A percentile compares a stretch with the other conserved stretches of the same genome.
Conservation (phyloP, 1,140 invertebrate genomes). For the Drosophila simulans region DNA sequence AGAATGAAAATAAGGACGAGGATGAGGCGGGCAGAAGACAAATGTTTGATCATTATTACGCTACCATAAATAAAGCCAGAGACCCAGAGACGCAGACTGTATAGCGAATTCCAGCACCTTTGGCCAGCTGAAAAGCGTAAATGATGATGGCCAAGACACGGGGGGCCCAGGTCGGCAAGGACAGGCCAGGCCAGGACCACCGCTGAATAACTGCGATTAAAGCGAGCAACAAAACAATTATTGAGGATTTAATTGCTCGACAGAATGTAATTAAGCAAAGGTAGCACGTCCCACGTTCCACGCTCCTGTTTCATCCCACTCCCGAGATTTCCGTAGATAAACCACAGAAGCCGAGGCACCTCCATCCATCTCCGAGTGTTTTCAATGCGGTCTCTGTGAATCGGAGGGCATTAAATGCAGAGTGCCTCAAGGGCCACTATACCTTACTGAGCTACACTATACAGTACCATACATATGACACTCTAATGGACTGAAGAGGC, state of each 20-base stretch:
- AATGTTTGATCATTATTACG: conserved; percentile 81
- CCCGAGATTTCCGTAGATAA: conserved; percentile 49
- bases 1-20: not conserved
- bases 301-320: not conserved
- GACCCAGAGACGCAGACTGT: conserved; percentile 54
- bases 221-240: conserved; percentile 80
- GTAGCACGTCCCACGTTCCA: conserved; percentile 57
- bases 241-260: conserved; percentile 82
- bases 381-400: conserved; percentile 31
- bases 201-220: conserved; percentile 79
- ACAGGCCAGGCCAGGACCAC: conserved; percentile 6
- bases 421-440: conserved; percentile 24
- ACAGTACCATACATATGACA: conserved; percentile 8
- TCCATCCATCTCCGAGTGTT: conserved; percentile 8
- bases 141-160: conserved; percentile 27
- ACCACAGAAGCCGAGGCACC: conserved; percentile 56
- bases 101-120: conserved; percentile 59
- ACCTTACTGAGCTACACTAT: not conserved
- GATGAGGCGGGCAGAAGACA: conserved; percentile 58
- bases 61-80: conserved; percentile 70
- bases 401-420: conserved; percentile 49
- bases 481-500: conserved; percentile 42
- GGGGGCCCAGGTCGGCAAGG: not conserved
- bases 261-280: conserved; percentile 81
- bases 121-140: conserved; percentile 33